Base-by-base conservation (phyloP, 2,888 invertebrate genomes). In the Lepidochrysops patricia region DNA sequence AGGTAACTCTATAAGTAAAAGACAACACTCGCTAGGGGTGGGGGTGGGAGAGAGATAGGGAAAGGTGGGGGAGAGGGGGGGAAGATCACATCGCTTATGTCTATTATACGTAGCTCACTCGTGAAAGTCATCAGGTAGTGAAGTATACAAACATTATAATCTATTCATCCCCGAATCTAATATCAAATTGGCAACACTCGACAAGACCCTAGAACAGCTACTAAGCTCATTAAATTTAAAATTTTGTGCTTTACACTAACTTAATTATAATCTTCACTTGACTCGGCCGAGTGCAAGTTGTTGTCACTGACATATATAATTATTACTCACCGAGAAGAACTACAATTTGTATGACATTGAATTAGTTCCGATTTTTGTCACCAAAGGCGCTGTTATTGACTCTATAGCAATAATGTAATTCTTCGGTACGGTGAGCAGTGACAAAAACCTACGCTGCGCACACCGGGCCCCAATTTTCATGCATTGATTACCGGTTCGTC, bases 61-160 rank as follows among this genome's bases (percentile, higher is more conserved):
- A 26, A 19, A 12, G 34, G 56, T 3, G 57, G 35, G 60, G 57
- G 56, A 57, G 54, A 66, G 70, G 66, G 72, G 76, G 72, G 79
- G 79, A 72, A 74, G 68, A 75, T 59, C 68, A 66, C 73, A 65
- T 66, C 71, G 19, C 43, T 70, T 75, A 72, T 74, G 75, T 80
- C 79, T 81, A 80, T 76, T 70, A 73, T 67, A 75, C 78, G 77
- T 80, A 79, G 80, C 78, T 79, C 72, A 79, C 78, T 72, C 70
- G 76, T 72, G 67, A 71, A 72, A 72, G 73, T 75, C 66, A 70
- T 62, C 35, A 62, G 64, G 70, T 72, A 71, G 70, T 70, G 66
- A 63, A 65, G 63, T 54, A 54, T 54, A 32, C 68, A 68, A 61
- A 61, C 60, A 62, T 65, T 64, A 71, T 61, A 68, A 72, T 65